Base-by-base conservation (phyloP, 2,888 invertebrate genomes). In the Synergus gifuensis region DNA sequence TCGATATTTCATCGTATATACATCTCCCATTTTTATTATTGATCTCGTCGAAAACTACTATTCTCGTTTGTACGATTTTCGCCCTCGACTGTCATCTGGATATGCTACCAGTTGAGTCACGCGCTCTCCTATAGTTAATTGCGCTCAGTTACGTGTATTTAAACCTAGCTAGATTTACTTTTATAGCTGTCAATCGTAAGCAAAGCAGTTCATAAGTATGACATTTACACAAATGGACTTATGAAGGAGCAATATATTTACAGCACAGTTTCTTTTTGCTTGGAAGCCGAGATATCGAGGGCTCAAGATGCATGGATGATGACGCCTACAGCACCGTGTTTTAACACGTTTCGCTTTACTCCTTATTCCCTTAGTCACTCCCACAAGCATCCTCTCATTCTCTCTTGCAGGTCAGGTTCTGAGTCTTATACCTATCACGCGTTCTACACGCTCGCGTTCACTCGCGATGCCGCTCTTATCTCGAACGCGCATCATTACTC, bases 401-500 rank as follows among this genome's bases (percentile, higher is more conserved):
- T 77, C 73, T 77, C 69, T 78, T 54, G 54, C 60, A 49, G 62
- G 44, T 69, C 46, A 69, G 14, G 9, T 46, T 49, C 69, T 69
- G 22, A 66, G 60, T 44, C 67, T 62, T n/a, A n/a, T n/a, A 76
- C 64, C 77, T 28, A 67, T 46, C 60, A 62, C 67, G 22, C 44
- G 67, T 69, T 42, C 46, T 58, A 69, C 76, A 58, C 54, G 40
- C 36, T 76, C 73, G 44, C 76, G 76, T 67, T 60, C 78, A 54
- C 77, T 66, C 76, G 73, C 73, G 44, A 76, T 73, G 58, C 49
- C 76, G 58, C 76, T 66, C 76, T 66, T 88, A 88, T 88, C 87
- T 87, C 81, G 84, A 84, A 82, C 86, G 87, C 85, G 87, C 85
- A 85, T 89, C 89, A 89, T 89, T 88, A 88, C 87, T 89, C 89